Percentiles rank a stretch among this genome's conserved stretches.
phyloP scores from a whole-genome alignment of 2,113 vertebrate genomes.

The Arothron firmamentum region DNA sequence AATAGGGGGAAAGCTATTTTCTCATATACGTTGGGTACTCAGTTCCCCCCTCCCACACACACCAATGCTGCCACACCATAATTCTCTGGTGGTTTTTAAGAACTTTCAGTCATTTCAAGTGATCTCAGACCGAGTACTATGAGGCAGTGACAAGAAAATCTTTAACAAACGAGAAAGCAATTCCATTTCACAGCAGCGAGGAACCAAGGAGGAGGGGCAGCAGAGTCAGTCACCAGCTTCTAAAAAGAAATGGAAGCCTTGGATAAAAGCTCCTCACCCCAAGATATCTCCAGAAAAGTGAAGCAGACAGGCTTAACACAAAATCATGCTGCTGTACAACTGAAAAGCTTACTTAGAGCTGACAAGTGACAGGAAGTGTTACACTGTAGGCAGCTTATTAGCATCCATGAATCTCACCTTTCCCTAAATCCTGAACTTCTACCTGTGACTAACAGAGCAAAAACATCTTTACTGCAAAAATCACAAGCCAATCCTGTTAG shows the following conservation, averaged over 20 bases:
- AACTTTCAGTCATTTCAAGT: slow-evolving; percentile 64
- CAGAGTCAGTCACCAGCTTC: slow-evolving; percentile 59
- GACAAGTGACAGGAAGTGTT: slow-evolving; percentile 53
- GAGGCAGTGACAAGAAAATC: slow-evolving; percentile 61
- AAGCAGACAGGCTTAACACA: slow-evolving; percentile 67
- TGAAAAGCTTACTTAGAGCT: slow-evolving; percentile 56
- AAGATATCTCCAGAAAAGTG: slow-evolving; percentile 47
- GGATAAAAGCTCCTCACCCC: slow-evolving; percentile 67
- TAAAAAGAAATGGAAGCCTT: slow-evolving; percentile 67
- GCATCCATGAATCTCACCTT: slow-evolving; percentile 52
- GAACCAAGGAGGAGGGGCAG: slow-evolving; percentile 48
- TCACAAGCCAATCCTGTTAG: neutral
- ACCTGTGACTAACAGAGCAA: slow-evolving; percentile 34
- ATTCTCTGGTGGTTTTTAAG: slow-evolving; percentile 49
- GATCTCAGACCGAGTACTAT: slow-evolving; percentile 53
- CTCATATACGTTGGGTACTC: slow-evolving; percentile 39
- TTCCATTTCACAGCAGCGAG: slow-evolving; percentile 72
- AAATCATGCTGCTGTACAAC: slow-evolving; percentile 58
- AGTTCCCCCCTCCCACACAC: slow-evolving; percentile 9
- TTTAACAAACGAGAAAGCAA: slow-evolving; percentile 72
- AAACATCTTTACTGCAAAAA: slow-evolving; percentile 13
- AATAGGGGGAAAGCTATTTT: slow-evolving; percentile 39
- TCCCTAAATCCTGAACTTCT: slow-evolving; percentile 23
- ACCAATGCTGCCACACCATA: slow-evolving; percentile 24
- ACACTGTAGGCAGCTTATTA: slow-evolving; percentile 45